Base-by-base conservation (phyloP, 2,113 vertebrate species). In the Oryzias javanicus region DNA sequence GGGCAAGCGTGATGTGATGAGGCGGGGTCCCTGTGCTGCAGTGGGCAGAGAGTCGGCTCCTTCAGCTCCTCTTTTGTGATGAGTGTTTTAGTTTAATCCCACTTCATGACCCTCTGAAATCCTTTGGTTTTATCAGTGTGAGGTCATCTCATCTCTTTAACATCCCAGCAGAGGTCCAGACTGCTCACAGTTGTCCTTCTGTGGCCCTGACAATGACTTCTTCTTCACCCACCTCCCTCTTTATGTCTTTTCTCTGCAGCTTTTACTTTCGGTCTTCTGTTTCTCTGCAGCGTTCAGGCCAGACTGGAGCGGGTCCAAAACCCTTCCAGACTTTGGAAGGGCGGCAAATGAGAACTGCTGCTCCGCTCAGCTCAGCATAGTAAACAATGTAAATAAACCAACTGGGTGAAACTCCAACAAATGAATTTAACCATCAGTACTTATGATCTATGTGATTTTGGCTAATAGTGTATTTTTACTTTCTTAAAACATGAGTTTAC, bases 21-120 rank as follows among this genome's bases (percentile, higher is more conserved):
- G 41, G 70, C 42, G 53, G 44, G 55, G 67, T 85, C 79, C 70
- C 25, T 16, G 55, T 67, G 49, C 14, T 60, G 51, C 46, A 59
- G 76, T 80, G 62, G 80, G 79, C 78, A 35, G 67, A 5, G 63
- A 76, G 55, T 35, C 61, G 14, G 63, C 25, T 47, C 72, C 55
- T 41, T 85, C 57, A 74, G 80, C 50, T 8, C 42, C 54, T 77
- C 13, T 49, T 84, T 84, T 85, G 80, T 82, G 78, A 35, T 63
- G 45, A 65, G 44, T 60, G 60, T 75, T 70, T 71, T 63, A 78
- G 59, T 69, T 75, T 48, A 75, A 60, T 53, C 41, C 44, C 60
- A 13, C 35, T 44, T 79, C 56, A 48, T 49, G 27, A 16, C 81
- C 80, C 68, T 76, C 41, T 46, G 49, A 66, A 80, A 77, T 84